Evolutionary conservation across 2,797 vertebrate genomes (phyloP), one percentile per base, ranked within the genome.

Genomic region (Tadarida brasiliensis): DNA sequence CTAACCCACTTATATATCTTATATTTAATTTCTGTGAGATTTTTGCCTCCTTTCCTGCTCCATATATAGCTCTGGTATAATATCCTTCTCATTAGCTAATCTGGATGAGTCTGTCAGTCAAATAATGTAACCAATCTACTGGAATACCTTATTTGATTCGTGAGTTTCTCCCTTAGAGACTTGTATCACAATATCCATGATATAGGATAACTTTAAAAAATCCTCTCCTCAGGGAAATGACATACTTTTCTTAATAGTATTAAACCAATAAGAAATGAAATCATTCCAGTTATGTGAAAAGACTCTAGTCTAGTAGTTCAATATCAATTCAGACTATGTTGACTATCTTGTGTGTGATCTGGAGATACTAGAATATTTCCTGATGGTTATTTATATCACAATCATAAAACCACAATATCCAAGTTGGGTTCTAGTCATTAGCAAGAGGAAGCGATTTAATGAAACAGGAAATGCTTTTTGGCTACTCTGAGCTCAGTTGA

Each of bases 391-490:
- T 80, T 90, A 87, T 80, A 90, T 70, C 68, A 87, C 24, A 65
- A 54, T 78, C 33, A 49, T 70, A 90, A 90, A 81, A 71, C 26
- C 30, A 57, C 51, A 49, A 68, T 85, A 81, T 77, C 44, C 28
- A 94, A 93, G 47, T 24, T 86, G 28, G 17, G 26, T 56, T 30
- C 8, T 44, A 77, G 57, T 63, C 15, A 89, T 78, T 35, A 84
- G 49, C 33, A 94, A 85, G 16, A 76, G 24, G 77, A 96, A 88
- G 12, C 17, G 87, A 93, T 85, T 93, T 83, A 73, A 57, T 86
- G 51, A 92, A 86, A 65, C 28, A n/a, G 35, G 14, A 87, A 87
- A 89, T 84, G 33, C 16, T 80, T 91, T 83, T 92, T 78, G 35
- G n/a, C 39, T 93, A 57, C 24, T 0, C 26, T 94, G 54, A 65